Percentiles rank a stretch among this genome's conserved stretches.
phyloP scores from a whole-genome alignment of 2,888 invertebrate genomes.

The Leucozona laternaria region DNA sequence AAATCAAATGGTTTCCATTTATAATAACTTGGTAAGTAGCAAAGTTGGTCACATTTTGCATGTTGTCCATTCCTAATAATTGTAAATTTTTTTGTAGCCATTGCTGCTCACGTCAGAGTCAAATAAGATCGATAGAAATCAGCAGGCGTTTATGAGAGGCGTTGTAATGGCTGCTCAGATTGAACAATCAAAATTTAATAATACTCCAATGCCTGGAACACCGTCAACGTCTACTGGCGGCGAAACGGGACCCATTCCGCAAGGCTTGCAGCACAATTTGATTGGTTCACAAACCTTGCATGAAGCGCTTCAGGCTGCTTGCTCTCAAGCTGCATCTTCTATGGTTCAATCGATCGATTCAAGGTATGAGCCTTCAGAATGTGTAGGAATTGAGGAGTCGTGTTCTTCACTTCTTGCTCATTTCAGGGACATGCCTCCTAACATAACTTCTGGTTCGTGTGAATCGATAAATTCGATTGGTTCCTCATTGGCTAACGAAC shows the following conservation, averaged over 20 bases:
- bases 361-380: slow-evolving; percentile 67
- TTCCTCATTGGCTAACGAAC: slow-evolving; percentile 75
- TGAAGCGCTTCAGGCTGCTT: slow-evolving; percentile 78
- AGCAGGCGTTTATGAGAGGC: slow-evolving; percentile 78
- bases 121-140: slow-evolving; percentile 78
- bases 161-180: slow-evolving; percentile 74
- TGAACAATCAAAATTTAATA: slow-evolving; percentile 73
- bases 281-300: slow-evolving; percentile 78
- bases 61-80: background rate
- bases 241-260: slow-evolving; percentile 74
- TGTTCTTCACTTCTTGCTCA: slow-evolving; percentile 65
- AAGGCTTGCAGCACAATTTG: slow-evolving; percentile 72
- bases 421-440: slow-evolving; percentile 69
- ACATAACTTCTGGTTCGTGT: slow-evolving; percentile 74
- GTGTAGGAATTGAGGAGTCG: slow-evolving; percentile 58
- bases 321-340: slow-evolving; percentile 77
- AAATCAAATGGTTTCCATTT: slow-evolving; percentile 84
- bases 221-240: slow-evolving; percentile 72
- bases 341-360: slow-evolving; percentile 74
- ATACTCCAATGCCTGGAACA: slow-evolving; percentile 67
- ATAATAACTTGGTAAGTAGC: slow-evolving; percentile 83
- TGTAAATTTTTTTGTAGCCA: slow-evolving; percentile 59
- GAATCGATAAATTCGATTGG: slow-evolving; percentile 78
- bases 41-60: slow-evolving; percentile 61
- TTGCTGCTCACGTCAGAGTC: slow-evolving; percentile 78